Evolutionary conservation across 2,797 vertebrate genomes (phyloP), one percentile per base, ranked within the genome.

Genomic region (Trichosurus vulpecula): DNA sequence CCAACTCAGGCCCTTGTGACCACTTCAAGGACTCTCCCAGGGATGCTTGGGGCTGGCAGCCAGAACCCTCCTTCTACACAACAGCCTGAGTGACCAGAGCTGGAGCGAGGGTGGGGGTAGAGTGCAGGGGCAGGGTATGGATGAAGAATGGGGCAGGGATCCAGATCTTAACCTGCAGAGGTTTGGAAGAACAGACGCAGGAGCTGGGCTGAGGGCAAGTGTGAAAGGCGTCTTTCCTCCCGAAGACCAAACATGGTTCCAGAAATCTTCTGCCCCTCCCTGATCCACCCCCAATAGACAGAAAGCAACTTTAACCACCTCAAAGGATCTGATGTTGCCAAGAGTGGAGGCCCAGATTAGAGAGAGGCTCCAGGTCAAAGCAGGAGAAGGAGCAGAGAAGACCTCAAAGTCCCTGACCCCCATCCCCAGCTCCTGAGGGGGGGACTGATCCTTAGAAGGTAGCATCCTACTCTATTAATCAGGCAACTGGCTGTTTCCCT

Each of bases 301-400:
- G 66, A 41, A 74, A n/a, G 66, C 16, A 74, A 19, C n/a, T 41
- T 41, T 74, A n/a, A 22, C 66, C 41, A 47, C 41, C 41, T 81
- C 41, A 3, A 81, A 81, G 41, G 47, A 41, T 35, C 57, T 58
- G 58, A 31, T 61, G 74, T 5, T 74, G 66, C 66, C 66, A 41
- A 41, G n/a, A 81, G 1, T 41, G 19, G n/a, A 81, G 41, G 31
- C 74, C 2, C 41, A 47, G 19, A 81, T 47, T 74, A 2, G 8
- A 81, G 41, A 81, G 41, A 27, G 22, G 74, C 8, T 47, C 19
- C 30, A 96, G 94, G 35, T 92, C 81, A 91, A 93, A 92, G 91
- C 97, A 96, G 96, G 96, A 96, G 95, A 95, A 93, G 93, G 90
- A 3, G 87, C 96, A 90, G 91, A 57, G 87, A 87, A 90, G 94